Evolutionary conservation across 2,888 invertebrate species (phyloP).

Genomic region (Geotrupes spiniger): DNA sequence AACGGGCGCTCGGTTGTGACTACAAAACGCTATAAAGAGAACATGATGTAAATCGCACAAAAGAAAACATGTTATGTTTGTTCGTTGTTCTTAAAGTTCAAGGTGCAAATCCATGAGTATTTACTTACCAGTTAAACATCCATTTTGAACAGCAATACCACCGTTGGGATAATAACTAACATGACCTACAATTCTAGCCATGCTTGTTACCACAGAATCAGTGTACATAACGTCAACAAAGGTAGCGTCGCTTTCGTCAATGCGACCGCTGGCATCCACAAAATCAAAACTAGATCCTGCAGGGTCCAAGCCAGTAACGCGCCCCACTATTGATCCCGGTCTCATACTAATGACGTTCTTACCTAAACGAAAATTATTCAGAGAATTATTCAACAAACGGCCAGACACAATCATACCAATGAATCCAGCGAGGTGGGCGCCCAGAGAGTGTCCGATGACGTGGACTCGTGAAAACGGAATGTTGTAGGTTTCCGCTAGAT

Average conservation of each 20-base stretch:
- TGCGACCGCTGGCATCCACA: conserved; percentile 43
- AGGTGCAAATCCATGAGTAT: too few relatives aligned
- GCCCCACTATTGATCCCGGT: conserved; percentile 16
- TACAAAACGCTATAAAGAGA: background rate
- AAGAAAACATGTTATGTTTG: background rate
- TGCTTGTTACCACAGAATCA: conserved; percentile 61
- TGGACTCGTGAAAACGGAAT: conserved; percentile 13
- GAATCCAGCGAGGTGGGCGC: conserved; percentile 18
- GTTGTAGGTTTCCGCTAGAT: conserved; percentile 6
- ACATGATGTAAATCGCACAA: background rate
- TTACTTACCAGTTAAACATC: conserved; percentile 48
- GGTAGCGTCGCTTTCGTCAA: conserved; percentile 63
- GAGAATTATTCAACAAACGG: too few relatives aligned
- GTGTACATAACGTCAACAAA: conserved; percentile 73
- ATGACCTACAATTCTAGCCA: conserved; percentile 59
- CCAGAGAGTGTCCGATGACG: conserved; percentile 17
- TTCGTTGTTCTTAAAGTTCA: too few relatives aligned
- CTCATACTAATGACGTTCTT: conserved; percentile 6
- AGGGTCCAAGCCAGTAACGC: conserved; percentile 53
- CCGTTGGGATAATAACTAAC: conserved; percentile 71
- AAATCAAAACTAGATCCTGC: conserved; percentile 59
- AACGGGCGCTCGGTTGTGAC: background rate
- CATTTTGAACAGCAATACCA: conserved; percentile 62
- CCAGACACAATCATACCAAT: conserved; percentile 15
- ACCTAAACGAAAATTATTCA: conserved; percentile 8